These are phyloP conservation scores for Pristiophorus japonicus DNA, from an alignment of 2,113 vertebrate genomes.

Conservation along the genomic window DNA sequence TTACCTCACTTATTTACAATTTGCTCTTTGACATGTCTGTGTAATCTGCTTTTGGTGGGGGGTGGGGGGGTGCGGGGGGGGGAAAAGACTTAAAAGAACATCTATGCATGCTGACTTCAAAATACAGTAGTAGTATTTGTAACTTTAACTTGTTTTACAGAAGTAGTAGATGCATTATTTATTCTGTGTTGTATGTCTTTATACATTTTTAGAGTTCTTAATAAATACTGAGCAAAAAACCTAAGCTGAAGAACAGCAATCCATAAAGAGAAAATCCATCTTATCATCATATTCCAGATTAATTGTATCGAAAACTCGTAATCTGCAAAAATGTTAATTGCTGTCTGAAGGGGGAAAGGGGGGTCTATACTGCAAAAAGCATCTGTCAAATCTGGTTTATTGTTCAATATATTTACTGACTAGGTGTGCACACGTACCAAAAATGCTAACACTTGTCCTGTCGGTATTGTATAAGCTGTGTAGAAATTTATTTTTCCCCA, in stretches of 20 bases:
- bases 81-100: neutral
- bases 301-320: neutral
- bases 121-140: conserved; percentile 36
- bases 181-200: conserved; percentile 33
- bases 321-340: neutral
- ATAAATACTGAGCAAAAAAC: conserved; percentile 6
- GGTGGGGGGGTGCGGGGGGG: neutral
- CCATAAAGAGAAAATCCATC: conserved; percentile 8
- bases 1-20: conserved; percentile 37
- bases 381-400: neutral
- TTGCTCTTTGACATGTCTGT: conserved; percentile 29
- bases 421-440: conserved; percentile 13
- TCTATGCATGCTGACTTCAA: conserved; percentile 36
- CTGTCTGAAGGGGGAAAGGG: neutral
- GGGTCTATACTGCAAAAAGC: neutral
- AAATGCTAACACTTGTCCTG: neutral
- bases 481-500: neutral
- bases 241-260: conserved; percentile 6
- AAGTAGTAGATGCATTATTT: conserved; percentile 34
- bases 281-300: conserved; percentile 31
- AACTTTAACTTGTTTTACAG: conserved; percentile 35
- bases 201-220: conserved; percentile 22
- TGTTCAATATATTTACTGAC: neutral
- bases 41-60: conserved; percentile 11
- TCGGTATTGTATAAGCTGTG: neutral